A percentile compares a stretch with the other conserved stretches of the same genome.
phyloP scores from a whole-genome alignment of 1,140 invertebrate species.

The Macrocentrus cingulum region DNA sequence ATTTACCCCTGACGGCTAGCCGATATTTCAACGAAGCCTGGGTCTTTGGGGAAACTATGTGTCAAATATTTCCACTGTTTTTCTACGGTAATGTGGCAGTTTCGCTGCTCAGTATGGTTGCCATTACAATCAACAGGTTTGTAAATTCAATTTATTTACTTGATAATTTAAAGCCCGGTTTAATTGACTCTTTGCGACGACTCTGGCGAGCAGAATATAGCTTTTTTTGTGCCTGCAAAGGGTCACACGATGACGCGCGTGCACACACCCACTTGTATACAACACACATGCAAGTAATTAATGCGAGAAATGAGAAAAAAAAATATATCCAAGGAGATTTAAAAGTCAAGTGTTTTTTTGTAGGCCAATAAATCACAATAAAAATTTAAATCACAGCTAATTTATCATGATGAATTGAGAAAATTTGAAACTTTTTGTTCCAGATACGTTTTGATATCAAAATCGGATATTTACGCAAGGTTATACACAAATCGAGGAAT shows the following conservation, averaged over 20 bases:
- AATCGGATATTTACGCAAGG: conserved; percentile 70
- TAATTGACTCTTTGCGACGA: background rate
- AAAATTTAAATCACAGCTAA: background rate
- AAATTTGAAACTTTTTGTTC: conserved; percentile 35
- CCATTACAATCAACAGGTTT: conserved; percentile 86
- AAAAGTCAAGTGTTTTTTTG: too few species aligned
- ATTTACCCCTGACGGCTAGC: conserved; percentile 80
- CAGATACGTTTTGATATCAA: conserved; percentile 82
- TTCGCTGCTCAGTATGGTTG: conserved; percentile 85
- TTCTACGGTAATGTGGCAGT: conserved; percentile 89
- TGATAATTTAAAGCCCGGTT: background rate
- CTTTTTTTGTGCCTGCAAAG: conserved; percentile 11
- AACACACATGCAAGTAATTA: conserved; percentile 22
- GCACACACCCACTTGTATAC: too few species aligned
- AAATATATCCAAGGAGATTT: too few species aligned
- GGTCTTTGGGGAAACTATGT: conserved; percentile 77
- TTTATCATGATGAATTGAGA: background rate
- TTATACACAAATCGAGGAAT: conserved; percentile 75
- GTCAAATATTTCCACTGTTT: conserved; percentile 83
- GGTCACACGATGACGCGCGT: too few species aligned
- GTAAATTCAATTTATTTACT: conserved; percentile 16
- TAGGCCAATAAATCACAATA: too few species aligned
- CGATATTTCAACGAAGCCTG: conserved; percentile 80
- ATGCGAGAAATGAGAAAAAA: conserved; percentile 8
- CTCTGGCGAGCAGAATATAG: background rate